Conservation (phyloP, 2,888 invertebrate genomes). For the Melieria picta region DNA sequence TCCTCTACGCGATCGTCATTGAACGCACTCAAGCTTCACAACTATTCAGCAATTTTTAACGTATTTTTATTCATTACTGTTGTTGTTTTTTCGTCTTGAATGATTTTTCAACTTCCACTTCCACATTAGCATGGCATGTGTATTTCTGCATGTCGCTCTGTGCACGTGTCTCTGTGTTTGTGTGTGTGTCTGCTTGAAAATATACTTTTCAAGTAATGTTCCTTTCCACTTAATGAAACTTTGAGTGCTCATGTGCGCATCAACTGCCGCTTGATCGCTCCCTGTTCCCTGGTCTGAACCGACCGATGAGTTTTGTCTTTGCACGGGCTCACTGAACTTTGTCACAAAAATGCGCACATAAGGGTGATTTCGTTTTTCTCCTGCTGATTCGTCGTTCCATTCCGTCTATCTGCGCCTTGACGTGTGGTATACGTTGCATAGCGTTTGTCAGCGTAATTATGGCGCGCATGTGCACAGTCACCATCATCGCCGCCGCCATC, state of each 20-base stretch:
- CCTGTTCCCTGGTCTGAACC: too few species aligned
- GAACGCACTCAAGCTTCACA: slow-evolving; percentile 53
- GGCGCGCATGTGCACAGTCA: slow-evolving; percentile 57
- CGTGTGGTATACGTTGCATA: slow-evolving; percentile 37
- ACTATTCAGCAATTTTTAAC: slow-evolving; percentile 51
- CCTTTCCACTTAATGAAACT: not conserved
- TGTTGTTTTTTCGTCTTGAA: not conserved
- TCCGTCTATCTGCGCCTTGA: slow-evolving; percentile 16
- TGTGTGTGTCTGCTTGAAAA: not conserved
- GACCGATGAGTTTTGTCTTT: too few species aligned
- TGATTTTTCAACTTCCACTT: too few species aligned
- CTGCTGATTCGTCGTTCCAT: too few species aligned
- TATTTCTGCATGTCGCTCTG: too few species aligned
- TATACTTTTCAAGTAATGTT: not conserved
- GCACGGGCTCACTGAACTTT: slow-evolving; percentile 28
- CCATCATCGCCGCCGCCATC: slow-evolving; percentile 19
- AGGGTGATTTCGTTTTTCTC: slow-evolving; percentile 16
- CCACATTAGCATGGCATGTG: too few species aligned
- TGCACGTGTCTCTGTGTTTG: too few species aligned
- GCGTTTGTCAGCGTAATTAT: slow-evolving; percentile 45
- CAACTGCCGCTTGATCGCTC: too few species aligned
- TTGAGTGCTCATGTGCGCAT: too few species aligned
- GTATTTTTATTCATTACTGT: slow-evolving; percentile 48
- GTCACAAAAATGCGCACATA: slow-evolving; percentile 11
- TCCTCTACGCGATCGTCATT: too few species aligned